A percentile compares a stretch with the other conserved stretches of the same genome.
phyloP scores from a whole-genome alignment of 2,113 vertebrate genomes.

The Carassius carassius region DNA sequence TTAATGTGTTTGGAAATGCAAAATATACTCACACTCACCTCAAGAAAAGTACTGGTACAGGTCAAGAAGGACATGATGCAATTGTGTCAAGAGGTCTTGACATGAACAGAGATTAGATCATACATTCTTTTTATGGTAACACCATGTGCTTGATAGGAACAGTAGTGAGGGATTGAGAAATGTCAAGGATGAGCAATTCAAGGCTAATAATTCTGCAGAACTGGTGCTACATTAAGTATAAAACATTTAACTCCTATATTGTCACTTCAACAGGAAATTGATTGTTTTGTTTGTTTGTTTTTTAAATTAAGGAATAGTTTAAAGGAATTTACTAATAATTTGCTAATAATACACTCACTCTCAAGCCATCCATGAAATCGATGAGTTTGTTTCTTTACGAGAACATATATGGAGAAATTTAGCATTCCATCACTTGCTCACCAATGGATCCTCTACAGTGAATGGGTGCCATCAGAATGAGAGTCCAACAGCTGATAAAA shows the following conservation, averaged over 20 bases:
- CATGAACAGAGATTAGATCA: background rate
- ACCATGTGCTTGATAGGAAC: background rate
- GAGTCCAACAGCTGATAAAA: background rate
- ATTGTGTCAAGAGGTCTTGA: background rate
- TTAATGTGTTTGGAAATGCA: too few relatives aligned
- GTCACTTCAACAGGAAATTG: background rate
- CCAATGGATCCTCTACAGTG: background rate
- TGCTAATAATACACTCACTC: too few relatives aligned
- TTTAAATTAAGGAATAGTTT: background rate
- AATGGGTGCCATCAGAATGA: background rate
- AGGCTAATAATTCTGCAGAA: background rate
- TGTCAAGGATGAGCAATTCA: slow-evolving; percentile 1
- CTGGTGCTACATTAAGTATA: background rate
- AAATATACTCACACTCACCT: background rate
- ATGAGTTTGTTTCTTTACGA: too few relatives aligned
- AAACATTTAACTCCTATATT: background rate
- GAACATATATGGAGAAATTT: background rate
- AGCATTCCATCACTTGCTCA: background rate
- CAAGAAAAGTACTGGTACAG: background rate
- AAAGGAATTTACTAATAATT: background rate
- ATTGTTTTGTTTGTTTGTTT: too few relatives aligned
- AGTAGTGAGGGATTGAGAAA: background rate
- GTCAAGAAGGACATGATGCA: background rate
- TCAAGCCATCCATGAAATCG: background rate
- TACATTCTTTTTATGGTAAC: background rate